phyloP scores from a whole-genome alignment of 1,140 invertebrate genomes.

The Lepidurus couesii region DNA sequence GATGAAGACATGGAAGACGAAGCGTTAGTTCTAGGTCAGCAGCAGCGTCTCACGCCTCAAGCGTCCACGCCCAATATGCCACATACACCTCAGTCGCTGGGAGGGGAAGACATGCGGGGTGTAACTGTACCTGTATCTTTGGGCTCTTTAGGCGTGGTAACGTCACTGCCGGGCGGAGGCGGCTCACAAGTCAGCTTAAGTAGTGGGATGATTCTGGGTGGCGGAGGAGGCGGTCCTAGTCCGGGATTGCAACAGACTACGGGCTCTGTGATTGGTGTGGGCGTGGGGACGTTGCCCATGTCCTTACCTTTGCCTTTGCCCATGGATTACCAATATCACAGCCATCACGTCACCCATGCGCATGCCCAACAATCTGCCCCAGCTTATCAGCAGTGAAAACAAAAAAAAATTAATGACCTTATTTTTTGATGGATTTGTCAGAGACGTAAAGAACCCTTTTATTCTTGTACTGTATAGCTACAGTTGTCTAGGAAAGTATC shows the following conservation, averaged over 20 bases:
- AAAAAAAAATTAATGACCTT: slow-evolving; percentile 9
- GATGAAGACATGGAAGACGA: slow-evolving; percentile 18
- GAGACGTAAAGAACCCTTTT: slow-evolving; percentile 7
- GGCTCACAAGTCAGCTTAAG: slow-evolving; percentile 3
- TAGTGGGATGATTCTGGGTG: slow-evolving; percentile 28
- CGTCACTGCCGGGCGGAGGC: slow-evolving; percentile 4
- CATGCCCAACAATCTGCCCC: slow-evolving; percentile 29
- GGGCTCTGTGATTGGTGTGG: slow-evolving; percentile 22
- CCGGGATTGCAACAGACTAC: slow-evolving; percentile 24
- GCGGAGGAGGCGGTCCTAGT: slow-evolving; percentile 23
- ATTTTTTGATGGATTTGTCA: background rate
- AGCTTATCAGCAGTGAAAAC: slow-evolving; percentile 30
- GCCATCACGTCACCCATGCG: slow-evolving; percentile 23
- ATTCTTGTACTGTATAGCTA: slow-evolving; percentile 22
- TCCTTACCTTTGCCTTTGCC: slow-evolving; percentile 31
- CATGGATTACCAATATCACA: slow-evolving; percentile 33
- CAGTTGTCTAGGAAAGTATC: background rate
- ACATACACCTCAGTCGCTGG: background rate
- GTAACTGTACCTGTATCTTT: slow-evolving; percentile 18
- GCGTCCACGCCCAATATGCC: background rate
- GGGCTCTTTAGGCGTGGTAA: slow-evolving; percentile 13
- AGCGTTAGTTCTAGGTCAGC: background rate
- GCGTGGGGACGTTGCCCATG: slow-evolving; percentile 21
- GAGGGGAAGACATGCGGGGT: slow-evolving; percentile 4
- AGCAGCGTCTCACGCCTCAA: slow-evolving; percentile 17